Percentiles rank a stretch among this genome's conserved stretches.
Evolutionary conservation across 2,113 vertebrate genomes (phyloP).

Genomic region (Cololabis saira): DNA sequence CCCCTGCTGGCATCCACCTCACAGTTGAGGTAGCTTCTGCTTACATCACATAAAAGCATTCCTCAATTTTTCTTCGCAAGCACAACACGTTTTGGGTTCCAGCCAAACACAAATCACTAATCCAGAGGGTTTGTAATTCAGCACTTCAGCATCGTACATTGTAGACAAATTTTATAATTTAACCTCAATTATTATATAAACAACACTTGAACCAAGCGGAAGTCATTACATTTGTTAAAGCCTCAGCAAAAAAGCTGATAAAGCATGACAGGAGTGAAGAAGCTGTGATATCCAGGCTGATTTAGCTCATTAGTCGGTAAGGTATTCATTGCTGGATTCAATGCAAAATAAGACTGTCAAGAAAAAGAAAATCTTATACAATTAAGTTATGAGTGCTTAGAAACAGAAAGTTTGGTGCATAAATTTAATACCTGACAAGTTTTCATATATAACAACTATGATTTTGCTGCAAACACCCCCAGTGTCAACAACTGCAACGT

Average conservation of each 20-base stretch:
- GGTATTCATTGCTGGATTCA: too few relatives aligned
- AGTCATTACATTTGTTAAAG: not conserved
- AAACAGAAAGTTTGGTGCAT: slow-evolving; percentile 14
- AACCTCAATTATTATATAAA: too few relatives aligned
- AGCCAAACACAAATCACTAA: too few relatives aligned
- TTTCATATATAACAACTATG: slow-evolving; percentile 23
- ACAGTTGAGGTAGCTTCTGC: too few relatives aligned
- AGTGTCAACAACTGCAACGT: slow-evolving; percentile 23
- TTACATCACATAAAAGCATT: too few relatives aligned
- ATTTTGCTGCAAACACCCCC: slow-evolving; percentile 27
- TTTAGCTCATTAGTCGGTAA: slow-evolving; percentile 39
- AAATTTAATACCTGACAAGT: slow-evolving; percentile 27
- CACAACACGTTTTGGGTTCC: too few relatives aligned
- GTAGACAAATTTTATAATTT: too few relatives aligned
- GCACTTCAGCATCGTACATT: too few relatives aligned
- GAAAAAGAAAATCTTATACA: not conserved
- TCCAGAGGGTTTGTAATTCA: too few relatives aligned
- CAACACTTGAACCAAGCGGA: not conserved
- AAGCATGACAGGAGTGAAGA: slow-evolving; percentile 30
- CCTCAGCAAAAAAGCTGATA: slow-evolving; percentile 54
- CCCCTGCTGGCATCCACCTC: too few relatives aligned
- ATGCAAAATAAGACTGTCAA: not conserved
- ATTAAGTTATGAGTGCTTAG: not conserved
- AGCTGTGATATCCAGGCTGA: slow-evolving; percentile 42
- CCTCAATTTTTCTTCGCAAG: too few relatives aligned